A percentile compares a stretch with the other conserved stretches of the same genome.
These are phyloP conservation scores for Actenoides hombroni DNA, from an alignment of 2,113 vertebrate genomes.

Conservation along the genomic window DNA sequence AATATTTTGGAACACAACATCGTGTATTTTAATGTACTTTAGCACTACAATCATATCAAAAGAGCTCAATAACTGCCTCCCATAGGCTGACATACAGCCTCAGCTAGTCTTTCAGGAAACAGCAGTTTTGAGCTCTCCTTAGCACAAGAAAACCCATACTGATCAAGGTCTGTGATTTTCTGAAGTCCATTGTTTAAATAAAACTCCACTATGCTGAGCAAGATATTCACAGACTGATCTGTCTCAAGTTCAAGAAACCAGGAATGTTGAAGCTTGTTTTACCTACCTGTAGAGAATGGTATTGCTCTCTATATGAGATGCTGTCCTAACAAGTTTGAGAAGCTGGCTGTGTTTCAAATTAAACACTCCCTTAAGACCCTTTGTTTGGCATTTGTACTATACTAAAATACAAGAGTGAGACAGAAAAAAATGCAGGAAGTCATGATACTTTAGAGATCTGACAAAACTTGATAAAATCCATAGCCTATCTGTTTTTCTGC, in stretches of 20 bases:
- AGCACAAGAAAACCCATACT: not conserved
- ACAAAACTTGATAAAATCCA: conserved; percentile 30
- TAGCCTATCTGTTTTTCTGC: not conserved
- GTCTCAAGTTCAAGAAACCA: not conserved
- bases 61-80: not conserved
- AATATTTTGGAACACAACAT: not conserved
- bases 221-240: not conserved
- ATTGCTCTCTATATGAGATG: not conserved
- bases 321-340: not conserved
- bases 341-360: not conserved
- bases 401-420: not conserved
- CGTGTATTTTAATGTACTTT: not conserved
- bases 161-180: not conserved
- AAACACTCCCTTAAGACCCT: not conserved
- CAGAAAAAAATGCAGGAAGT: not conserved
- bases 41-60: not conserved
- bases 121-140: not conserved
- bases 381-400: not conserved
- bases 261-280: not conserved
- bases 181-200: not conserved
- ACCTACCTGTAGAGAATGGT: not conserved
- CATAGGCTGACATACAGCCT: not conserved
- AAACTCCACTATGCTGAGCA: not conserved
- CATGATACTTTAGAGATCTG: not conserved
- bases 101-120: not conserved